A percentile compares a stretch with the other conserved stretches of the same genome.
Conservation (phyloP, 2,888 invertebrate genomes). For the Therioaphis trifolii region DNA sequence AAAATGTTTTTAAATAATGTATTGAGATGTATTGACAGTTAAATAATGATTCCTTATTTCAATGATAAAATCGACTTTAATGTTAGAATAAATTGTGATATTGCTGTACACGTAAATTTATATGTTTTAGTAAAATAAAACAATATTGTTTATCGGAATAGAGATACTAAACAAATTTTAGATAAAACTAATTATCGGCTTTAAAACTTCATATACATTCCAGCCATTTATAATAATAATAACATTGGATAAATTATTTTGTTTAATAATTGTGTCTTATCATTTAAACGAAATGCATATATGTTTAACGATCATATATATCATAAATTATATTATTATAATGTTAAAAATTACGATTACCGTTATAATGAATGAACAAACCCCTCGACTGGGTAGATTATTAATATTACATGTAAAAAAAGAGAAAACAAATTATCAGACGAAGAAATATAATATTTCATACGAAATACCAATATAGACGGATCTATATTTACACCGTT, state of each 20-base stretch:
- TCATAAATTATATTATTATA: constrained; percentile 29
- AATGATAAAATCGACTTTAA: constrained; percentile 3
- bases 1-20: background rate
- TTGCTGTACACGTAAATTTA: constrained; percentile 39
- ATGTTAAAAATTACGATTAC: constrained; percentile 28
- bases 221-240: background rate
- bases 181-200: constrained; percentile 20
- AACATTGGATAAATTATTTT: constrained; percentile 15
- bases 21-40: background rate
- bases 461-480: background rate
- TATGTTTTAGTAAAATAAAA: constrained; percentile 30
- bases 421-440: background rate
- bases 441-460: constrained; percentile 13
- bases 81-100: constrained; percentile 40
- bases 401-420: constrained; percentile 19
- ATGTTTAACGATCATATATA: constrained; percentile 1
- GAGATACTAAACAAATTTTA: constrained; percentile 14
- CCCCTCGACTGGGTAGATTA: background rate
- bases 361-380: constrained; percentile 5
- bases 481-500: background rate
- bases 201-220: constrained; percentile 7
- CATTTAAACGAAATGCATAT: constrained; percentile 25
- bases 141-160: constrained; percentile 20
- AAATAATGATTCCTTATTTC: background rate
- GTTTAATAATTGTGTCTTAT: background rate